These are phyloP conservation scores for Teleogryllus oceanicus DNA, from an alignment of 2,888 invertebrate species.

Conservation along the genomic window DNA sequence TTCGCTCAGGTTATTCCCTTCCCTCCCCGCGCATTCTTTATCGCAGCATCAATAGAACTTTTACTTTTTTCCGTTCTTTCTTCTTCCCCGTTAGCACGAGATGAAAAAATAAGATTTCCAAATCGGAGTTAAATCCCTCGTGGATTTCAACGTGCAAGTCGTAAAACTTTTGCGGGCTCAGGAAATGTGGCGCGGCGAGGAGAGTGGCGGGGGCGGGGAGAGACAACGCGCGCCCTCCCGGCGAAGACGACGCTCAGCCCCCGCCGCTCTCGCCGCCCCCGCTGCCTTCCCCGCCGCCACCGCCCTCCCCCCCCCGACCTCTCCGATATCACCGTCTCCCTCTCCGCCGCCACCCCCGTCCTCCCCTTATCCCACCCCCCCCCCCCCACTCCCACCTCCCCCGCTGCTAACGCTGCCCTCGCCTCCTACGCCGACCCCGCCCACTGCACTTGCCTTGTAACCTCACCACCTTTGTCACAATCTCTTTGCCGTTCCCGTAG, in stretches of 20 bases:
- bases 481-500: too few relatives aligned
- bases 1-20: conserved; percentile 4
- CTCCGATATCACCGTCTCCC: too few relatives aligned
- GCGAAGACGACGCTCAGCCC: too few relatives aligned
- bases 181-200: not conserved
- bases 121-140: conserved; percentile 8
- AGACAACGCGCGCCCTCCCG: not conserved
- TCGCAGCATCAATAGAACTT: not conserved
- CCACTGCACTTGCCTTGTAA: too few relatives aligned
- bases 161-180: not conserved
- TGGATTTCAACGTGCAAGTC: not conserved
- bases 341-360: too few relatives aligned
- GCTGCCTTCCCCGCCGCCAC: not conserved
- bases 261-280: not conserved
- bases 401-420: too few relatives aligned
- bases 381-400: too few relatives aligned
- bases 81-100: conserved; percentile 18
- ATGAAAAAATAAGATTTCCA: conserved; percentile 10
- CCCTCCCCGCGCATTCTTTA: not conserved
- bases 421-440: too few relatives aligned
- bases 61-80: conserved; percentile 6
- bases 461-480: too few relatives aligned
- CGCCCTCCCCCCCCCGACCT: too few relatives aligned
- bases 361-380: too few relatives aligned
- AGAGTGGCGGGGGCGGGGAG: not conserved